phyloP scores from a whole-genome alignment of 2,797 vertebrate species.

The Octomys mimax region DNA sequence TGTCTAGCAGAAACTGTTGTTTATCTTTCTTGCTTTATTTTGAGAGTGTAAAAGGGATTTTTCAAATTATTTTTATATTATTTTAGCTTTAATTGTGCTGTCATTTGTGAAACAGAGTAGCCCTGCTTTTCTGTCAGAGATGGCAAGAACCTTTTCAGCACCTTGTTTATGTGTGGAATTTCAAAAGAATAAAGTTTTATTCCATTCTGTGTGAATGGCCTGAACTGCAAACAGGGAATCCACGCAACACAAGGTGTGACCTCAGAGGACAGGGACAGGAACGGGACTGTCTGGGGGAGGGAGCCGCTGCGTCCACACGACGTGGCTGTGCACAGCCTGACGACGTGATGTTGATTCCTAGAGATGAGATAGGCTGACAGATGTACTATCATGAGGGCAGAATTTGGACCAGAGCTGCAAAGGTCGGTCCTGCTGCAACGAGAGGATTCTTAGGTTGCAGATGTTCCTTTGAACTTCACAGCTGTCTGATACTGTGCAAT shows the following conservation, averaged over 20 bases:
- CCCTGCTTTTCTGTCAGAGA: slow-evolving; percentile 89
- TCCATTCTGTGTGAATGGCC: slow-evolving; percentile 89
- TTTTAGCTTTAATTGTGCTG: slow-evolving; percentile 91
- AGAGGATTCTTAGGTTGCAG: slow-evolving; percentile 81
- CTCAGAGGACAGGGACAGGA: slow-evolving; percentile 59
- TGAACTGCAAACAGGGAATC: slow-evolving; percentile 82
- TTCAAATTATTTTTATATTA: slow-evolving; percentile 85
- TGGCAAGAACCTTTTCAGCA: slow-evolving; percentile 88
- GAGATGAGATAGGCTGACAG: slow-evolving; percentile 65
- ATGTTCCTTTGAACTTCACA: slow-evolving; percentile 84
- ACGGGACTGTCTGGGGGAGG: slow-evolving; percentile 62
- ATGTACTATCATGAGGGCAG: slow-evolving; percentile 80
- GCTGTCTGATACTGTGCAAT: slow-evolving; percentile 81
- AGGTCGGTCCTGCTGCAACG: slow-evolving; percentile 79
- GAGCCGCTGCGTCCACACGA: slow-evolving; percentile 85
- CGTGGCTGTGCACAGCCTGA: slow-evolving; percentile 69
- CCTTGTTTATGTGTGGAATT: slow-evolving; percentile 87
- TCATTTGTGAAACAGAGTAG: slow-evolving; percentile 89
- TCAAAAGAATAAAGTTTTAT: slow-evolving; percentile 89
- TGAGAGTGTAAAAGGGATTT: slow-evolving; percentile 87
- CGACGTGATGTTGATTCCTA: slow-evolving; percentile 76
- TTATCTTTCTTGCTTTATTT: slow-evolving; percentile 89
- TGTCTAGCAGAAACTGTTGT: slow-evolving; percentile 88
- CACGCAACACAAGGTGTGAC: slow-evolving; percentile 78
- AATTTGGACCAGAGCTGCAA: slow-evolving; percentile 75